Conservation (phyloP, 2,113 vertebrate genomes). For the Pelecanus crispus region DNA sequence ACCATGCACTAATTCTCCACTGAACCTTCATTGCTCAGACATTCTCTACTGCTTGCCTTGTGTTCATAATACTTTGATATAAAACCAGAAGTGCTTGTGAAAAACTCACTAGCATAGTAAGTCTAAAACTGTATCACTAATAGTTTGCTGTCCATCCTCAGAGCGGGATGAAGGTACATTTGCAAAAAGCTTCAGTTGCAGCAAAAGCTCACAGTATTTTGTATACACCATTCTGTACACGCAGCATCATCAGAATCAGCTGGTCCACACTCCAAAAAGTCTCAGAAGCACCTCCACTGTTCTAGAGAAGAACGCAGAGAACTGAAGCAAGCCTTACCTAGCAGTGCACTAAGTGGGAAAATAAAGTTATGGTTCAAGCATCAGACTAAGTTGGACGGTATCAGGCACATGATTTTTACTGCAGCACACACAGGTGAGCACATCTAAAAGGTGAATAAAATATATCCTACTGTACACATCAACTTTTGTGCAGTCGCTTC, state of each 20-base stretch:
- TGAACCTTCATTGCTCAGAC: neutral
- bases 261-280: neutral
- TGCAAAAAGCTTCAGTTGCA: neutral
- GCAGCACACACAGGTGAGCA: neutral
- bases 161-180: neutral
- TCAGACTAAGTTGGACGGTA: constrained; percentile 18
- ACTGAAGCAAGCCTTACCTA: neutral
- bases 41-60: neutral
- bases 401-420: constrained; percentile 58
- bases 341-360: neutral
- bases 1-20: neutral
- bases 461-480: constrained; percentile 20
- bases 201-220: constrained; percentile 56
- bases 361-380: neutral
- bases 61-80: neutral
- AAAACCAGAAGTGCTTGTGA: neutral
- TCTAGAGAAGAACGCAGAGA: neutral
- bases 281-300: neutral
- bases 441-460: constrained; percentile 46
- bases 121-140: neutral
- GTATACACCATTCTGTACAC: neutral
- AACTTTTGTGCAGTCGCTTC: neutral
- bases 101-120: neutral
- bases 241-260: neutral
- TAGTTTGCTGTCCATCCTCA: neutral